Evolutionary conservation across 1,140 invertebrate species (phyloP), one percentile per base, ranked within the genome.

Genomic region (Sogatella furcifera): DNA sequence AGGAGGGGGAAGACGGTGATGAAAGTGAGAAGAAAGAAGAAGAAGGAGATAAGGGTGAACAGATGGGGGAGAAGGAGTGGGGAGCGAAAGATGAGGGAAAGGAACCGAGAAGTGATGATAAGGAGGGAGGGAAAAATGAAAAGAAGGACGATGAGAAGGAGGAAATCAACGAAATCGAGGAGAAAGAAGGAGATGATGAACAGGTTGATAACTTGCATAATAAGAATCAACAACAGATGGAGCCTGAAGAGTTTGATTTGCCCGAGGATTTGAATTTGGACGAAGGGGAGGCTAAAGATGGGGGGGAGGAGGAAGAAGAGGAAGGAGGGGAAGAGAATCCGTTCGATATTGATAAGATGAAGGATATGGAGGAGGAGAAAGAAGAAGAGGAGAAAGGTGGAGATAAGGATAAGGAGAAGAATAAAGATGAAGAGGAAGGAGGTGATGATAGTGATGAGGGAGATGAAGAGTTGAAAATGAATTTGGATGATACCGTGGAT

Each of bases 121-220:
- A 80, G 56, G 72, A 80, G 24, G 71, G 78, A 59, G 70, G 75
- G 56, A 70, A 74, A 61, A 68, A 77, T 57, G 72, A 77, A 62
- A 69, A 77, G 53, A 73, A 78, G 57, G 80, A 87, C 63, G 77
- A 87, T 69, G 70, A 74, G 17, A 80, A 83, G 58, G 81, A 85
- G 60, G 82, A 88, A 65, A 84, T 86, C 15, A 88, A 90, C 68
- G 84, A 89, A 73, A 79, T 91, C 73, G 80, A 90, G 54, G 89
- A 92, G 63, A 79, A 89, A 52, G 84, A 91, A 69, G 70, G 82
- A 63, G 84, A 90, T 71, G 89, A 92, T 68, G 85, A 92, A 70
- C 88, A 93, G 75, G 76, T 85, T 0, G 90, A 95, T 80, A 88
- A 89, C 19, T 86, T 92, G 71, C 88, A 94, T 71, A 88, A 88